A percentile compares a stretch with the other conserved stretches of the same genome.
Conservation (phyloP, 2,113 vertebrate species). For the Myxocyprinus asiaticus region DNA sequence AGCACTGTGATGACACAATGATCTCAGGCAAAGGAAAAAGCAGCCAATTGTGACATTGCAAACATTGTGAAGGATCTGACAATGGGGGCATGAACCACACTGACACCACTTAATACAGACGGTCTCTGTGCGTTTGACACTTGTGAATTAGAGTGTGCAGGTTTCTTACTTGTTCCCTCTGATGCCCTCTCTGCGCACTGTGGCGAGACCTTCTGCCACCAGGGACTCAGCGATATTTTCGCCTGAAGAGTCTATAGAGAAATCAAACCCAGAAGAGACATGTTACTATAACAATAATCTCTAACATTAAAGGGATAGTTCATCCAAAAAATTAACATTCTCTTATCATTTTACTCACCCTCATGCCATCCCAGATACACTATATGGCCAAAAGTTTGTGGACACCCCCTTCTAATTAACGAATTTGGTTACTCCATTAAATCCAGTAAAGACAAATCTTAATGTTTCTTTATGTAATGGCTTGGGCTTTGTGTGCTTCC, state of each 20-base stretch:
- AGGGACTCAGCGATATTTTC: slow-evolving; percentile 94
- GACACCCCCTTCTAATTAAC: too few species aligned
- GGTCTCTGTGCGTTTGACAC: neutral
- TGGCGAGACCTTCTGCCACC: slow-evolving; percentile 88
- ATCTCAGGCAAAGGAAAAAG: neutral
- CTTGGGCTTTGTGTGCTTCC: too few species aligned
- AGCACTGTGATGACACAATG: neutral
- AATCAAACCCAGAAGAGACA: neutral
- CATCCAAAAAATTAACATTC: too few species aligned
- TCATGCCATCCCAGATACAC: too few species aligned
- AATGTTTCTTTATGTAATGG: too few species aligned
- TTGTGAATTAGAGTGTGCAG: neutral
- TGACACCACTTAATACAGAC: neutral
- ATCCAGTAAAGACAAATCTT: too few species aligned
- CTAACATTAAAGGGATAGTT: neutral
- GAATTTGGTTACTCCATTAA: too few species aligned
- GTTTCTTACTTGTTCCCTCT: slow-evolving; percentile 87
- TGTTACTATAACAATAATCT: neutral
- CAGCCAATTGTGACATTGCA: neutral
- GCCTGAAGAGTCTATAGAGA: slow-evolving; percentile 81
- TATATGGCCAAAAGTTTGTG: too few species aligned
- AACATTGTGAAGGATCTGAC: slow-evolving; percentile 3
- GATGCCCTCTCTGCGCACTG: slow-evolving; percentile 90
- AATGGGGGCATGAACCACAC: neutral
- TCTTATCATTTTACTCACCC: too few species aligned